These are phyloP conservation scores for Centruroides sculpturatus DNA, from an alignment of 1,140 invertebrate genomes.

Conservation along the genomic window DNA sequence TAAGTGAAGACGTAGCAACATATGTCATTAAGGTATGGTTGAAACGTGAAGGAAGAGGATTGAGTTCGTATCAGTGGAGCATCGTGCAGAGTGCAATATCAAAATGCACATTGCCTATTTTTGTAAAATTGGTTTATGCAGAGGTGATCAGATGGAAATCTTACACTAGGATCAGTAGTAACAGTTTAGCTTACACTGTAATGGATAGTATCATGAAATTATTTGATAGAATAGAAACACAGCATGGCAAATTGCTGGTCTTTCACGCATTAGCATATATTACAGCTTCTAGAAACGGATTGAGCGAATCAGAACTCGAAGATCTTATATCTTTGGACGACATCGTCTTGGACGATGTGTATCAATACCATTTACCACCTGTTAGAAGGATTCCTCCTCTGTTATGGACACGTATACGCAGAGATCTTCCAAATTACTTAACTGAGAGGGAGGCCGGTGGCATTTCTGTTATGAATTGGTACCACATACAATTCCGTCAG, in stretches of 20 bases:
- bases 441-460: slow-evolving; percentile 93
- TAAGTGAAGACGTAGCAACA: slow-evolving; percentile 84
- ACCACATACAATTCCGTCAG: slow-evolving; percentile 89
- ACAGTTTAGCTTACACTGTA: slow-evolving; percentile 79
- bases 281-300: slow-evolving; percentile 69
- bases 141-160: slow-evolving; percentile 94
- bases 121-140: slow-evolving; percentile 91
- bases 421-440: slow-evolving; percentile 88
- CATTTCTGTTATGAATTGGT: slow-evolving; percentile 95
- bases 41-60: slow-evolving; percentile 69
- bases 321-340: slow-evolving; percentile 90
- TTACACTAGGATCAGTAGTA: slow-evolving; percentile 85
- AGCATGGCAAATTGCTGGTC: slow-evolving; percentile 80
- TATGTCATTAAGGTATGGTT: slow-evolving; percentile 92
- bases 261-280: slow-evolving; percentile 90
- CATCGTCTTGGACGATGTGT: slow-evolving; percentile 86
- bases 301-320: slow-evolving; percentile 86
- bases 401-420: slow-evolving; percentile 86
- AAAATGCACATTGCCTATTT: slow-evolving; percentile 89
- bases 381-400: slow-evolving; percentile 86
- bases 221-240: slow-evolving; percentile 78
- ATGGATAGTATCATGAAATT: slow-evolving; percentile 97
- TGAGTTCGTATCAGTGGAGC: slow-evolving; percentile 86
- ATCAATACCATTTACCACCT: slow-evolving; percentile 94
- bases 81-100: slow-evolving; percentile 78